Evolutionary conservation across 2,113 vertebrate species (phyloP), one percentile per base, ranked within the genome.

Genomic region (Stictonetta naevosa): DNA sequence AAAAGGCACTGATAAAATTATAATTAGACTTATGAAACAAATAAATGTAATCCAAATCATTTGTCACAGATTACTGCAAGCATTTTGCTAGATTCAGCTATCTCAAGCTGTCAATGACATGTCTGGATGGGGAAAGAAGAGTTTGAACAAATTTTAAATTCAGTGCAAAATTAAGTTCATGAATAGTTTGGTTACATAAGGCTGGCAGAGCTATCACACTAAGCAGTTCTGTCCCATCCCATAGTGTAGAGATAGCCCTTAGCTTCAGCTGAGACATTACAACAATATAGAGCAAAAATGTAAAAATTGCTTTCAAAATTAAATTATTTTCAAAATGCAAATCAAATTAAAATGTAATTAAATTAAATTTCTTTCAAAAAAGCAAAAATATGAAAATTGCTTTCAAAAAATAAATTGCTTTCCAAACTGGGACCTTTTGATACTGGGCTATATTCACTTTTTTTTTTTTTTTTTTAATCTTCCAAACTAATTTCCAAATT

Each of bases 1-100:
- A 68, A 91, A 93, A 96, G 93, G 33, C 20, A 83, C 64, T 69
- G 36, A 86, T 59, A 83, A 92, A 92, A 80, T 53, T 4, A 66
- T 84, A 88, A 90, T 75, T 66, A 72, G 48, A 71, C 22, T 22
- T 58, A 90, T 62, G 78, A 93, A 93, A 90, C 91, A 90, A 21
- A n/a, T 69, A 76, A 89, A 69, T 62, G 25, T 13, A 48, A 75
- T 91, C 86, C 48, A 78, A 77, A 95, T 77, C 58, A 42, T 92
- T 73, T 66, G 72, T 60, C 79, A 29, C 60, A 86, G 16, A 72
- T 76, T 66, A 75, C 38, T 81, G 33, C 46, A 53, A 81, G 67
- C 10, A 7, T 48, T 89, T 18, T 91, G 42, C n/a, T 28, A 75
- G n/a, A 71, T 94, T 91, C 83, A 77, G n/a, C 42, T 75, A 40